Evolutionary conservation across 2,113 vertebrate genomes (phyloP), one percentile per base, ranked within the genome.

Genomic region (Microtus pennsylvanicus): DNA sequence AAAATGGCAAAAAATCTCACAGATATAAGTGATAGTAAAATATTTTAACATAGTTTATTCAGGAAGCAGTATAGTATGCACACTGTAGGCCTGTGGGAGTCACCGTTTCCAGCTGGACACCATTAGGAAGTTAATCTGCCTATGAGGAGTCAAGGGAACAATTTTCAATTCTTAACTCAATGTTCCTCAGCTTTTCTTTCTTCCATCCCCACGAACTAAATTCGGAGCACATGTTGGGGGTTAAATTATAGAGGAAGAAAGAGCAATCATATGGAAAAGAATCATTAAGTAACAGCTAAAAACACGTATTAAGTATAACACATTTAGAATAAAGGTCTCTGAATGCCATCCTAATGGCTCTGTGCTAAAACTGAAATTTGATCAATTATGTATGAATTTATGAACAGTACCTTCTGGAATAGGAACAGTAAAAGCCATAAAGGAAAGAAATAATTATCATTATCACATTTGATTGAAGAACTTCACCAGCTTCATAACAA

Each of bases 391-490:
- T 63, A 58, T 82, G 28, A 87, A 81, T 74, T 42, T 94, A 33
- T 30, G 35, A 47, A 22, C 0, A 93, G 50, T 33, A 65, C 30
- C 50, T 93, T 87, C 55, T 91, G 77, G 78, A 87, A 38, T 0
- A 72, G 24, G 28, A 58, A 8, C 13, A n/a, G 30, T 65, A 89
- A 70, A 89, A 93, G 16, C 47, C 4, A 9, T 26, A 85, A 63
- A 63, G 38, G 94, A 91, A 75, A 82, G n/a, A 92, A 93, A 87
- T 35, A 47, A 90, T 78, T 55, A 85, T 67, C 76, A 75, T 96
- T 11, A 3, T 19, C 26, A 69, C 52, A 38, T 50, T 28, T 55
- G 35, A 89, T 5, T 52, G n/a, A 69, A 86, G 42, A 86, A 86
- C 86, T 80, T 80, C 45, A 87, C 78, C 61, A 55, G 47, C 82